Evolutionary conservation across 1,140 invertebrate genomes (phyloP), one percentile per base, ranked within the genome.

Genomic region (Halyomorpha halys): DNA sequence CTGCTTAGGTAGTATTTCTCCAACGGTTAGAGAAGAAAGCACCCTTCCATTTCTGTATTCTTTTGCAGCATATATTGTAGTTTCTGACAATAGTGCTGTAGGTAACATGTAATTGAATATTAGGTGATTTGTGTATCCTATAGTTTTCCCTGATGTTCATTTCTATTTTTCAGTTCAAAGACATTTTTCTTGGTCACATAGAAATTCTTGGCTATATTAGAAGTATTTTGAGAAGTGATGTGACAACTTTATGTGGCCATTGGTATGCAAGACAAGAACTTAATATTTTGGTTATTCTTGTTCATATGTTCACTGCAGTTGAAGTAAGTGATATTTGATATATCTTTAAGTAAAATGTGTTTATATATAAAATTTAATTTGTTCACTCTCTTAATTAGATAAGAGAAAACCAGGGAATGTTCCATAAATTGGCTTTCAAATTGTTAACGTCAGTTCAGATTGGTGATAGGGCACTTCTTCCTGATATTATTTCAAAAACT

Each of bases 261-360:
- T 70, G 68, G 68, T 70, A 67, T 53, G 68, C 68, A 3, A 66
- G 66, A 19, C 68, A 69, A 45, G 69, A 70, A 60, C 59, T 70
- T 19, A 49, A 54, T 9, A 54, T 69, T 21, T 47, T 70, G 1
- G 61, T 60, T 34, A 60, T 53, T 53, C 30, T 70, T 3, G 65
- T 67, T 4, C 61, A 67, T 15, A 56, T 70, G n/a, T 66, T 67
- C 54, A 45, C 66, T 13, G 13, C 64, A 5, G 45, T 60, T 54
- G 54, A 68, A 44, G 69, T 70, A 63, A 69, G 27, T 66, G 15
- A 45, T 59, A 16, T 53, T 23, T 27, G 6, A 23, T 47, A 1
- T 44, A 9, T 23, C 1, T 34, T 27, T 59, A 56, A 47, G 5
- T 4, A 18, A 18, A 59, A 59, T 25, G 60, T 25, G 19, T 34